phyloP scores from a whole-genome alignment of 2,797 vertebrate species.

The Dermochelys coriacea region DNA sequence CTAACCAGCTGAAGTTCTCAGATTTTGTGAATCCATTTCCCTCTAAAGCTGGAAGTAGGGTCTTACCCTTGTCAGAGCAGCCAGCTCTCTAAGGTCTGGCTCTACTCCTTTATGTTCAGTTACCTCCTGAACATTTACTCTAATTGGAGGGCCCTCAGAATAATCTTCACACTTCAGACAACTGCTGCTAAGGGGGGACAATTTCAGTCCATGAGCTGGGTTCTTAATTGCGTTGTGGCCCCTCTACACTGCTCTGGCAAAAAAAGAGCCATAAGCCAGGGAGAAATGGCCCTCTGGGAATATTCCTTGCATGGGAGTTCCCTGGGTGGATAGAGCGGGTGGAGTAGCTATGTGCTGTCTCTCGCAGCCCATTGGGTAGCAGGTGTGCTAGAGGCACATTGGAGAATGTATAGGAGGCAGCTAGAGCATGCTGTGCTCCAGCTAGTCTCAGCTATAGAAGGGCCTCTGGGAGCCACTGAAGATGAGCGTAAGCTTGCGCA shows the following conservation, averaged over 20 bases:
- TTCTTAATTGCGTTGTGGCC: neutral
- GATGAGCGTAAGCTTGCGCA: neutral
- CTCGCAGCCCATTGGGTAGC: neutral
- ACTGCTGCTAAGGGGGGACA: neutral
- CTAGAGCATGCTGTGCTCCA: accelerated
- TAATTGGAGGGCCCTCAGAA: neutral
- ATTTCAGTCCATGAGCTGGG: neutral
- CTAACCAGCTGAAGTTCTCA: neutral
- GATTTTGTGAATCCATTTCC: neutral
- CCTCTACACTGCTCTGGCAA: neutral
- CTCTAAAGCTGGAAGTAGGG: neutral
- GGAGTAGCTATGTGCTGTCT: neutral
- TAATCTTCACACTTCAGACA: neutral
- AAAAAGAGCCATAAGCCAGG: accelerated
- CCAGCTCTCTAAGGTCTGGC: neutral
- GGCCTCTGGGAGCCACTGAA: neutral
- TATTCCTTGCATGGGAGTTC: neutral
- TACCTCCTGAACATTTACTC: neutral
- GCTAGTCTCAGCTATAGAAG: neutral
- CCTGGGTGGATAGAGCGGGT: neutral
- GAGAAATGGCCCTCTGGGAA: neutral
- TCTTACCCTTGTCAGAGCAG: neutral
- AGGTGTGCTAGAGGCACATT: neutral
- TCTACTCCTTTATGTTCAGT: neutral
- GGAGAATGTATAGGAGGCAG: neutral